These are phyloP conservation scores for Lepidocyrtoides sp. DNA, from an alignment of 2,888 invertebrate genomes.

Conservation along the genomic window DNA sequence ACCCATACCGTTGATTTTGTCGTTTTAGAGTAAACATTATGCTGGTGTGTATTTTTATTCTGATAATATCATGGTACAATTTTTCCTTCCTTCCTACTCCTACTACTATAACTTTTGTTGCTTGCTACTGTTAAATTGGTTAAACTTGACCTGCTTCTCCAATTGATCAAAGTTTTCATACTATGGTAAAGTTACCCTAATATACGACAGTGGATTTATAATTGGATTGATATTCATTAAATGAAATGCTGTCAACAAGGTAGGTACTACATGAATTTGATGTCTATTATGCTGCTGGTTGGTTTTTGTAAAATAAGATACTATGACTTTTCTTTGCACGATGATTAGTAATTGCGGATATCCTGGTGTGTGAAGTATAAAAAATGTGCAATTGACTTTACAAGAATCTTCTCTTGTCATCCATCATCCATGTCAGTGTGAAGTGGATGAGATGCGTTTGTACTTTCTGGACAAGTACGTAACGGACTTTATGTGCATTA, in stretches of 20 bases:
- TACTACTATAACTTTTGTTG: background rate
- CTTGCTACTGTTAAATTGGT: conserved; percentile 25
- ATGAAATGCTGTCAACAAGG: background rate
- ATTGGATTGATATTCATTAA: background rate
- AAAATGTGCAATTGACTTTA: conserved; percentile 22
- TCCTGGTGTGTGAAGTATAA: conserved; percentile 3
- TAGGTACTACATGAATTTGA: background rate
- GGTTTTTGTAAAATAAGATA: background rate
- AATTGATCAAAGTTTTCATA: background rate
- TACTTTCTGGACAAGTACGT: too few relatives aligned
- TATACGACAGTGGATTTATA: background rate
- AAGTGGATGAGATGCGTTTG: too few relatives aligned
- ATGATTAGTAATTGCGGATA: conserved; percentile 43
- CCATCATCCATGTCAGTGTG: too few relatives aligned
- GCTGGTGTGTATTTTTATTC: too few relatives aligned
- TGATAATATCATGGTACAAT: background rate
- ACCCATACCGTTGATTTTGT: background rate
- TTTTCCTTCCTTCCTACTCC: conserved; percentile 18
- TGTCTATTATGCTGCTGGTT: background rate
- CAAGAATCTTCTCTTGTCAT: background rate
- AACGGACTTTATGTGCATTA: too few relatives aligned
- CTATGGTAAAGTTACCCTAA: background rate
- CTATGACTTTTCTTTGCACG: conserved; percentile 7
- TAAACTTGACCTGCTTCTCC: conserved; percentile 50
- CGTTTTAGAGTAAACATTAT: background rate